A percentile compares a stretch with the other conserved stretches of the same genome.
phyloP scores from a whole-genome alignment of 2,888 invertebrate genomes.

The Tenthredo mesomela region DNA sequence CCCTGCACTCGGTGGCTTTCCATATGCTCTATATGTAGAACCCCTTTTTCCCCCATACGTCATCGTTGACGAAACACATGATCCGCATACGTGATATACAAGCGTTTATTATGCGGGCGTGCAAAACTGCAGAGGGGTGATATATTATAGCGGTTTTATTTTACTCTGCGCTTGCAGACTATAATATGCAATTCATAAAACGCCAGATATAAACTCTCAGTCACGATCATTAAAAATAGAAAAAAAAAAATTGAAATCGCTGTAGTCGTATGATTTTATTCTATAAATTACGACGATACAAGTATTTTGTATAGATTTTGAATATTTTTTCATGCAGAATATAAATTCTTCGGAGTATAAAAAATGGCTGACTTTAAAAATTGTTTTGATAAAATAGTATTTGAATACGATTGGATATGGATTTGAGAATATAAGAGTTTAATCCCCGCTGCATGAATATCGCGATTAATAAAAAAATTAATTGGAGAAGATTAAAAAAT shows the following conservation, averaged over 20 bases:
- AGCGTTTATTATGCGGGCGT: background rate
- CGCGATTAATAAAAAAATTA: background rate
- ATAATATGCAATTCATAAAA: background rate
- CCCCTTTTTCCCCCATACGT: background rate
- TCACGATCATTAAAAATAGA: background rate
- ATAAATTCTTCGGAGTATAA: background rate
- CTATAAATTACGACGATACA: background rate
- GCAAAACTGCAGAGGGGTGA: conserved; percentile 9
- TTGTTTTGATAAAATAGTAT: background rate
- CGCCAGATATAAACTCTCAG: background rate
- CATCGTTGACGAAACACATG: conserved; percentile 27
- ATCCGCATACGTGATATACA: conserved; percentile 23
- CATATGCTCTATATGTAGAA: background rate
- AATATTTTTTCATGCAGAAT: background rate
- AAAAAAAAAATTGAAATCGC: background rate
- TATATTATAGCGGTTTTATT: background rate
- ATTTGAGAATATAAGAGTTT: no score
- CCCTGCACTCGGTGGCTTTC: background rate
- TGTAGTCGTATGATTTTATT: background rate
- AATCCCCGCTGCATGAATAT: background rate
- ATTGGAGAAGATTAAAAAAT: background rate
- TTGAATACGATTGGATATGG: background rate
- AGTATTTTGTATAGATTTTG: background rate
- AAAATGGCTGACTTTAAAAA: background rate
- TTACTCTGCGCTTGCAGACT: background rate